Conservation (phyloP, 2,113 vertebrate species). For the Platysteira castanea region DNA sequence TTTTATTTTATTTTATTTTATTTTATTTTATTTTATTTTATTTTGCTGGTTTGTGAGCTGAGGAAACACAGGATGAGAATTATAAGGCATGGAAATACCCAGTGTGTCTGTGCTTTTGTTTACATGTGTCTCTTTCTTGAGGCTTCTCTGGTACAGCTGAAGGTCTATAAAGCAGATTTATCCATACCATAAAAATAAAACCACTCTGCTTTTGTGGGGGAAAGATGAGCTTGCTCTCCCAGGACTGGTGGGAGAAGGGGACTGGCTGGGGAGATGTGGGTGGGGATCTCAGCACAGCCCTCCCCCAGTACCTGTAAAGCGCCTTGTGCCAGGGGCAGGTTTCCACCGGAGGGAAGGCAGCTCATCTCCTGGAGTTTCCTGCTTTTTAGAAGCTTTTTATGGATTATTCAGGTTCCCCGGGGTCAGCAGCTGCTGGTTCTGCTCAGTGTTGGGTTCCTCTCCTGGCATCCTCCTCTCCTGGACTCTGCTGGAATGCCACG, state of each 20-base stretch:
- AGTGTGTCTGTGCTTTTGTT: accelerated
- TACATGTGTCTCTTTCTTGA: not conserved
- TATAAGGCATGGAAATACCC: not conserved
- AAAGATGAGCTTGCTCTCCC: not conserved
- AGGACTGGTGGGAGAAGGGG: not conserved
- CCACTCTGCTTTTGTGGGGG: not conserved
- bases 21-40: not conserved
- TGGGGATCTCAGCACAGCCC: not conserved
- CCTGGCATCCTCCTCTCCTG: not conserved
- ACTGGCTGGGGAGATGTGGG: not conserved
- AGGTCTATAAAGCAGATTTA: not conserved
- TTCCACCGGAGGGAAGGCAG: not conserved
- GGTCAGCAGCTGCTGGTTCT: not conserved
- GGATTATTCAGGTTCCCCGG: not conserved
- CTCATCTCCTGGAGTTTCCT: not conserved
- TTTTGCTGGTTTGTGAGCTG: not conserved
- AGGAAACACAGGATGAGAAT: not conserved
- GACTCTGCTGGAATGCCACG: not conserved
- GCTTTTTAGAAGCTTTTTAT: not conserved
- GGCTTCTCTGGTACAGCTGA: not conserved
- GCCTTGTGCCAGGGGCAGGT: not conserved
- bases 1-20: not conserved
- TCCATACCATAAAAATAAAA: not conserved
- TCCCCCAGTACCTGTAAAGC: not conserved
- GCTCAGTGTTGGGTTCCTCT: not conserved